phyloP scores from a whole-genome alignment of 2,888 invertebrate species.

The Hoplodrina blanda region DNA sequence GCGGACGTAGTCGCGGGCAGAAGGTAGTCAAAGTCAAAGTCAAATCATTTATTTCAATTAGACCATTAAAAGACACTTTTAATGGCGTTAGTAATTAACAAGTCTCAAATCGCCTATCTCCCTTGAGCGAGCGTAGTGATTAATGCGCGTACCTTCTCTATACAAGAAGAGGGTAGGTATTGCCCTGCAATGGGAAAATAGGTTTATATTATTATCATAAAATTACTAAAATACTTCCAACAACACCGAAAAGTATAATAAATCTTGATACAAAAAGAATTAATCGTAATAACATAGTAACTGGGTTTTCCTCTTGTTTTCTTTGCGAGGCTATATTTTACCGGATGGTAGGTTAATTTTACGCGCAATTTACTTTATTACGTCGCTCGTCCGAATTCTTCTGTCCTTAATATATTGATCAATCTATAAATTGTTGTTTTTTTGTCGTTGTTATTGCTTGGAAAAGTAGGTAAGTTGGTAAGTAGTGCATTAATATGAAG shows the following conservation, averaged over 20 bases:
- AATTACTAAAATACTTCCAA: background rate
- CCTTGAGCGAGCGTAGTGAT: too few relatives aligned
- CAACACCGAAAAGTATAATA: conserved; percentile 32
- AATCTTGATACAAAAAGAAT: conserved; percentile 46
- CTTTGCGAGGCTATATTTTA: conserved; percentile 64
- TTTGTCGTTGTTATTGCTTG: conserved; percentile 6
- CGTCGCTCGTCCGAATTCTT: conserved; percentile 62
- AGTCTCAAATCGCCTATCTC: too few relatives aligned
- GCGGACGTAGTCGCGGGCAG: too few relatives aligned
- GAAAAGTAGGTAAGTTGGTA: background rate
- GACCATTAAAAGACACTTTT: too few relatives aligned
- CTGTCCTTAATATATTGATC: conserved; percentile 69
- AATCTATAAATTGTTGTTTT: conserved; percentile 45
- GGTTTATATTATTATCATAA: too few relatives aligned
- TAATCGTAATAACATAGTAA: conserved; percentile 48
- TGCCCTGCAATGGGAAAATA: too few relatives aligned
- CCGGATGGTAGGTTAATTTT: conserved; percentile 70
- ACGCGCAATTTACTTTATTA: conserved; percentile 75
- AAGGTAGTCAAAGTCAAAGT: too few relatives aligned
- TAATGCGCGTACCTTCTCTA: too few relatives aligned
- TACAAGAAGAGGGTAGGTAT: too few relatives aligned
- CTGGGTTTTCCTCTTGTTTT: conserved; percentile 35
- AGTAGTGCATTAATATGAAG: background rate
- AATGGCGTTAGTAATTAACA: too few relatives aligned
- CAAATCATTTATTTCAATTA: too few relatives aligned